These are phyloP conservation scores for Diploptera punctata DNA, from an alignment of 2,888 invertebrate genomes.

Conservation along the genomic window DNA sequence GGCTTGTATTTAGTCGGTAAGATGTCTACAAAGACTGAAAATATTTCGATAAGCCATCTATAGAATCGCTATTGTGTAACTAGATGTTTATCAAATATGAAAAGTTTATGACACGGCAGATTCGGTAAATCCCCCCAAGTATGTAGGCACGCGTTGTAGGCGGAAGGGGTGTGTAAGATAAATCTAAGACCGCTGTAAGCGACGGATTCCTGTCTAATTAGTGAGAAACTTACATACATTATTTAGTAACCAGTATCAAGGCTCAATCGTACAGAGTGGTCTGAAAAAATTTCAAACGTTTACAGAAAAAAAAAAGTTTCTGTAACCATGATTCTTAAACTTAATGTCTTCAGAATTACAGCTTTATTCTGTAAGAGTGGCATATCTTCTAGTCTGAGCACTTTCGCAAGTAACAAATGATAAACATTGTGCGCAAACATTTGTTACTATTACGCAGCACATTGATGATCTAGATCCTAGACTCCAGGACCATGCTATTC, in stretches of 20 bases:
- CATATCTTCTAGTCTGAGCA: too few species aligned
- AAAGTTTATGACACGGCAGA: constrained; percentile 8
- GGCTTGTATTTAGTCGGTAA: not conserved
- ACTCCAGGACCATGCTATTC: too few species aligned
- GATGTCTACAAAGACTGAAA: not conserved
- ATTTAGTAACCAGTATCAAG: not conserved
- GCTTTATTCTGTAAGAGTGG: too few species aligned
- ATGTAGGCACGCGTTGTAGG: not conserved
- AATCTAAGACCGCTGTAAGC: not conserved
- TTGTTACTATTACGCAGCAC: too few species aligned
- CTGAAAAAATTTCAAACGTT: too few species aligned
- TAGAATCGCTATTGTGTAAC: not conserved
- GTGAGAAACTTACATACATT: not conserved
- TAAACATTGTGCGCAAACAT: too few species aligned
- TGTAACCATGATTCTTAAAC: too few species aligned
- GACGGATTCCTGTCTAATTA: constrained; percentile 12
- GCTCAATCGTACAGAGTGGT: not conserved
- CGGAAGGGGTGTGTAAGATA: constrained; percentile 6
- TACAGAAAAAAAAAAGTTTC: too few species aligned
- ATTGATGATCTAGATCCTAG: too few species aligned
- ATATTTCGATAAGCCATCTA: not conserved
- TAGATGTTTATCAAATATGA: constrained; percentile 8
- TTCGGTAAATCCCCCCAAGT: not conserved
- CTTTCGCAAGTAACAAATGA: too few species aligned
- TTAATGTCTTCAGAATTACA: too few species aligned